Conservation (phyloP, 2,113 vertebrate genomes). For the Thalassarche chlororhynchos region DNA sequence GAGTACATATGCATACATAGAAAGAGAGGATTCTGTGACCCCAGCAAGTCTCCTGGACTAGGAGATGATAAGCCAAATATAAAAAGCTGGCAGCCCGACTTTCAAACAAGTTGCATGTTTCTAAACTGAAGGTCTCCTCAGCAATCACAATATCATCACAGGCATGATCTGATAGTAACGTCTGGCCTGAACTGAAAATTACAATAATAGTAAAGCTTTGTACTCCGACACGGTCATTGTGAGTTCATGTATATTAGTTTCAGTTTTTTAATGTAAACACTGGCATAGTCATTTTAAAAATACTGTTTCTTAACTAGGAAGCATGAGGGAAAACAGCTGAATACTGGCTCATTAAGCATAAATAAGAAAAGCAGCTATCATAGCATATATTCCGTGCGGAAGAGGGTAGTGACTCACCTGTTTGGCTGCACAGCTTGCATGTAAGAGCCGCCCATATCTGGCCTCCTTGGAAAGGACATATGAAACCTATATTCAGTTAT, state of each 20-base stretch:
- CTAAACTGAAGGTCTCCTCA: background rate
- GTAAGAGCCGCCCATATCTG: background rate
- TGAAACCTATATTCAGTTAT: background rate
- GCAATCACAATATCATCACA: background rate
- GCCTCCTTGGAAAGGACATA: background rate
- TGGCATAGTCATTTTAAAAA: background rate
- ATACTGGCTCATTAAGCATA: accelerated
- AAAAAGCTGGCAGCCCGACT: background rate
- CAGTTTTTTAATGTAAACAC: background rate
- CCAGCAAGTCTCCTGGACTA: background rate
- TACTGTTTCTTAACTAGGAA: background rate
- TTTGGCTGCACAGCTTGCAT: background rate
- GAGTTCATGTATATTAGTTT: background rate
- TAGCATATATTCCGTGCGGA: background rate
- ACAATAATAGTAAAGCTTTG: background rate
- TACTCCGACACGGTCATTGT: background rate
- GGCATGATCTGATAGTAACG: background rate
- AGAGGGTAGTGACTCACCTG: background rate
- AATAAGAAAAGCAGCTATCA: background rate
- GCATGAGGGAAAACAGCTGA: background rate
- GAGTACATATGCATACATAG: background rate
- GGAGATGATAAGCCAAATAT: background rate
- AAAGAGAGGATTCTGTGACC: background rate
- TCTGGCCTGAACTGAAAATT: background rate
- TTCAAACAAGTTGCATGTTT: background rate